These are phyloP conservation scores for Exocentrus adspersus DNA, from an alignment of 2,888 invertebrate species.

Conservation along the genomic window DNA sequence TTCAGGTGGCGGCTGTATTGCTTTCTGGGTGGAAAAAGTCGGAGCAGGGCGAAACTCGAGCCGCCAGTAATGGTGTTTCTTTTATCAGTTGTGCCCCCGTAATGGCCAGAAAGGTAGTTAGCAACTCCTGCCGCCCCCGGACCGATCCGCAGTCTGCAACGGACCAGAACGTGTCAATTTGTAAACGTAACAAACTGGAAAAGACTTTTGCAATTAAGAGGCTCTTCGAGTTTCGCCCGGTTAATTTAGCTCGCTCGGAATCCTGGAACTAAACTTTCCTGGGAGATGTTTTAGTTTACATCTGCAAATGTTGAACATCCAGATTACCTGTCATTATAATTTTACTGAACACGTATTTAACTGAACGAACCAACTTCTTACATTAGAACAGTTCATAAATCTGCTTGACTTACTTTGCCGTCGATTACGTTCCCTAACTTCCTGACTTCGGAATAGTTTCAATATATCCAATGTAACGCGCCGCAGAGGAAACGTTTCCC, in stretches of 20 bases:
- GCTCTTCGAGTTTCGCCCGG: constrained; percentile 52
- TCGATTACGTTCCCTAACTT: constrained; percentile 47
- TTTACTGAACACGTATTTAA: constrained; percentile 53
- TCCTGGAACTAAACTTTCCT: constrained; percentile 41
- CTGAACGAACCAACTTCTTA: constrained; percentile 51
- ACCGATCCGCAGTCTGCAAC: constrained; percentile 44
- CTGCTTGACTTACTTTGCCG: constrained; percentile 47
- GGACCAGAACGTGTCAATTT: constrained; percentile 60
- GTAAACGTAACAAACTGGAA: constrained; percentile 62
- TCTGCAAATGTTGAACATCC: constrained; percentile 48
- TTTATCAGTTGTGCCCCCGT: constrained; percentile 58
- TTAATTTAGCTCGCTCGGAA: constrained; percentile 50
- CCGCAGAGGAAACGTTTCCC: constrained; percentile 45
- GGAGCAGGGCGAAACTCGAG: constrained; percentile 49
- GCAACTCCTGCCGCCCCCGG: constrained; percentile 54
- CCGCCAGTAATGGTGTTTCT: constrained; percentile 55
- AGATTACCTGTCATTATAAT: constrained; percentile 56
- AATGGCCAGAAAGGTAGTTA: constrained; percentile 58
- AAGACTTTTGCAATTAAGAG: constrained; percentile 62
- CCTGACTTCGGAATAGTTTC: constrained; percentile 39
- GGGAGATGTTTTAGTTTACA: constrained; percentile 51
- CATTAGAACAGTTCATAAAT: constrained; percentile 54
- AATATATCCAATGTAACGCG: constrained; percentile 40
- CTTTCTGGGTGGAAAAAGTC: constrained; percentile 35
- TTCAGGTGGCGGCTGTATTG: constrained; percentile 31